Base-by-base conservation (phyloP, 2,113 vertebrate genomes). In the Aix galericulata region DNA sequence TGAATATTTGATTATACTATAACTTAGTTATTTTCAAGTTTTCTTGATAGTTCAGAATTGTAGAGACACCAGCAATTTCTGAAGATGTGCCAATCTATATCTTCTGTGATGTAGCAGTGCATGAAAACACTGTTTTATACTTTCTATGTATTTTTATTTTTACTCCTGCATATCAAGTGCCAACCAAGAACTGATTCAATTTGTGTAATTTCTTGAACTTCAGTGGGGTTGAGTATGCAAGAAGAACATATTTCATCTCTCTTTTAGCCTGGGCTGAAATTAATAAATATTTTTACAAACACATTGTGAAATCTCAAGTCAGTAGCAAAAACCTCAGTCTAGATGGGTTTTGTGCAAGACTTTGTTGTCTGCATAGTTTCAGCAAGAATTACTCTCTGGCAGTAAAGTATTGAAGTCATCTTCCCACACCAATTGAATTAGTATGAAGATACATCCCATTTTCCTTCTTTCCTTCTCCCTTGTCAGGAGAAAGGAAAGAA, bases 281-380 rank as follows among this genome's bases (percentile, higher is more conserved):
- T 25, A 68, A 42, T 32, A 38, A 48, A n/a, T 27, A 17, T 52
- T 80, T 83, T 86, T 76, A 8, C 17, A 74, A 86, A 56, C 1
- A 0, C 3, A 25, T 17, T 23, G 27, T 71, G 50, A 78, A 80
- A 86, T 86, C 16, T 77, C n/a, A 60, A 36, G 21, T 42, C 46
- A 55, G 6, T 18, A 60, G 32, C 3, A 68, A 80, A 94, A 83
- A 6, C 56, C 23, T 59, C 73, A 59, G 31, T 32, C 4, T 4
- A 17, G 4, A 21, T 50, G 40, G 77, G 8, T 36, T 93, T 66
- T 59, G 68, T 31, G 15, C 22, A 74, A 71, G 27, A 27, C 26
- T 58, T 60, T 1, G 0, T 60, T 44, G 13, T 11, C 17, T 0
- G 0, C 7, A 6, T 11, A 38, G 2, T n/a, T 82, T 73, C 22